A percentile compares a stretch with the other conserved stretches of the same genome.
phyloP scores from a whole-genome alignment of 2,797 vertebrate genomes.

The Phrynocephalus vlangalii region DNA sequence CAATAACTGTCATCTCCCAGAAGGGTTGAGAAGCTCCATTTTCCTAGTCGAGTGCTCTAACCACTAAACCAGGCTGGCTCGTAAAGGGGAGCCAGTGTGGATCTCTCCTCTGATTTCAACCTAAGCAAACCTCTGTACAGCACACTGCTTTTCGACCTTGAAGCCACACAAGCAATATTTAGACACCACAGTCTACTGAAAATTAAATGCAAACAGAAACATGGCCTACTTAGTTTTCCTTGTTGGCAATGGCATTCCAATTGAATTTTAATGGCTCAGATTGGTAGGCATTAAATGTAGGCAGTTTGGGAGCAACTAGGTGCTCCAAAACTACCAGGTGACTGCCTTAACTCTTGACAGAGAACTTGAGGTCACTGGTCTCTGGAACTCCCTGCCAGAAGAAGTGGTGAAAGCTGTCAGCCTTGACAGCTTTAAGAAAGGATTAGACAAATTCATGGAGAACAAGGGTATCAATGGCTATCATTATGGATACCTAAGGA shows the following conservation, averaged over 20 bases:
- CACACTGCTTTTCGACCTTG: background rate
- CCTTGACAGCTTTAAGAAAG: too few relatives aligned
- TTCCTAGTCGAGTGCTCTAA: too few relatives aligned
- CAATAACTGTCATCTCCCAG: background rate
- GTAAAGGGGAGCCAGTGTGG: too few relatives aligned
- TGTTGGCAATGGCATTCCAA: background rate
- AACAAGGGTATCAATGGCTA: too few relatives aligned
- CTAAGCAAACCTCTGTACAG: slow-evolving; percentile 4
- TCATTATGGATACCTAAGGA: too few relatives aligned
- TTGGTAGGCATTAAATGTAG: slow-evolving; percentile 3
- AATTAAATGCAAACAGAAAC: background rate
- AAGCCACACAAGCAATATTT: background rate
- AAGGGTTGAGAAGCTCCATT: background rate
- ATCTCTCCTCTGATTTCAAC: background rate
- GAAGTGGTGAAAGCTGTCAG: too few relatives aligned
- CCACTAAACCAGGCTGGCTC: too few relatives aligned
- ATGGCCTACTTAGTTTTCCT: background rate
- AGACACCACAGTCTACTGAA: background rate
- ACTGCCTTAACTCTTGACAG: background rate
- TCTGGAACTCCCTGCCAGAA: too few relatives aligned
- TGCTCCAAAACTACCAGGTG: background rate
- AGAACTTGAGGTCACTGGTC: background rate
- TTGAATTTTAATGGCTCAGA: background rate
- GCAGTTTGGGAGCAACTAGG: background rate
- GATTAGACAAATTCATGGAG: too few relatives aligned